These are phyloP conservation scores for Microcebus ravelobensis DNA, from an alignment of 2,113 vertebrate genomes.

Conservation along the genomic window DNA sequence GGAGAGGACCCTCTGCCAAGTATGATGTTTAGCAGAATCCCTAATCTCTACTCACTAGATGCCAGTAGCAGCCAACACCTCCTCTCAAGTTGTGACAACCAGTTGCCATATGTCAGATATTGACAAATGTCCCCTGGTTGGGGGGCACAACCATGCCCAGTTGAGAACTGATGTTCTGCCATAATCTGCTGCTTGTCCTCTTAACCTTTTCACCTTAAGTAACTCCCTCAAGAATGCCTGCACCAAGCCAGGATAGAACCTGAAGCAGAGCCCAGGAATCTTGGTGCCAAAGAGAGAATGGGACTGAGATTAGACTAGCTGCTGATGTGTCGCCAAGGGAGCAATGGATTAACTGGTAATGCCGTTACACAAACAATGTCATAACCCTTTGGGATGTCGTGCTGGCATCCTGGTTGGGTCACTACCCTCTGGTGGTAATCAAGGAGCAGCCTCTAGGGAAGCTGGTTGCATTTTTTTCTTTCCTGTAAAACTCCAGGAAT, in stretches of 20 bases:
- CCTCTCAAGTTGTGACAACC: background rate
- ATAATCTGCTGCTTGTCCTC: background rate
- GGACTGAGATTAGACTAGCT: background rate
- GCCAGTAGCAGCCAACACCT: background rate
- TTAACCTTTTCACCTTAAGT: background rate
- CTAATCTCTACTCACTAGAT: background rate
- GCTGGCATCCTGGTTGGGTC: background rate
- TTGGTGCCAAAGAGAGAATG: background rate
- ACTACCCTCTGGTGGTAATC: constrained; percentile 1
- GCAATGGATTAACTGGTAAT: constrained; percentile 38
- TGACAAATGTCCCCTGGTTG: background rate
- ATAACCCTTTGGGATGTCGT: background rate
- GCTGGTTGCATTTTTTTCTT: background rate
- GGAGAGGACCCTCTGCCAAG: background rate
- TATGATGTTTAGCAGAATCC: background rate
- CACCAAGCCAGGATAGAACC: background rate
- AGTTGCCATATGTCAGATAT: background rate
- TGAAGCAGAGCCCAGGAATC: background rate
- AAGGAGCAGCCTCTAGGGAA: constrained; percentile 39
- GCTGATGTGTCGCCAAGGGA: background rate
- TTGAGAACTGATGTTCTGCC: background rate
- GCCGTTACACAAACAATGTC: background rate
- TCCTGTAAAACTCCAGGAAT: background rate
- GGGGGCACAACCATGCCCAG: background rate
- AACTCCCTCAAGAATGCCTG: background rate